These are phyloP conservation scores for Atethmia centrago DNA, from an alignment of 2,888 invertebrate species.

Conservation along the genomic window DNA sequence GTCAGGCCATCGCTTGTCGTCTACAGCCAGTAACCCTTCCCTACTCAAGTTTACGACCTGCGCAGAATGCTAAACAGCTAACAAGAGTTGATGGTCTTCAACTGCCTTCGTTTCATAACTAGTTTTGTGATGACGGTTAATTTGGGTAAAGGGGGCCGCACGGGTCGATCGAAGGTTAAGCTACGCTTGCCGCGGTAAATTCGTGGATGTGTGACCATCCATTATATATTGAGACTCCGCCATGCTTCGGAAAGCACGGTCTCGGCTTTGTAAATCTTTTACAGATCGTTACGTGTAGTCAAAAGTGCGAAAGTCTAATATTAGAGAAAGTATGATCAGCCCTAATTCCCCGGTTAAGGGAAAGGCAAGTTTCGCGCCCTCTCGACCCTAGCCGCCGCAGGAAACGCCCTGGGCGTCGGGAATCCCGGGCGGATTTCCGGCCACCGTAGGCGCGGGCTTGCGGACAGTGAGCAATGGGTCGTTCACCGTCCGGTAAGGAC, in stretches of 20 bases:
- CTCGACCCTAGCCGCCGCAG: too few relatives aligned
- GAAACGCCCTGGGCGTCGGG: too few relatives aligned
- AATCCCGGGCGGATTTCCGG: too few relatives aligned
- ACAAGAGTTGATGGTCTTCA: constrained; percentile 5
- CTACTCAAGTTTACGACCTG: constrained; percentile 45
- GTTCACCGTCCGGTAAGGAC: too few relatives aligned
- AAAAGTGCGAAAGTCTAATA: neutral
- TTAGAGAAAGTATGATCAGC: too few relatives aligned
- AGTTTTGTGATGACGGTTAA: constrained; percentile 9
- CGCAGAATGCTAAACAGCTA: constrained; percentile 52
- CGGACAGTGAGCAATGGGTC: too few relatives aligned
- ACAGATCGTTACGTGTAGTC: neutral
- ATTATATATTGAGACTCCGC: neutral
- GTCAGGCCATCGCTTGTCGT: constrained; percentile 42
- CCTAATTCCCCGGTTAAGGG: too few relatives aligned
- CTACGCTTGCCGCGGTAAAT: neutral
- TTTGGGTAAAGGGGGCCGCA: neutral
- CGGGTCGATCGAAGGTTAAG: neutral
- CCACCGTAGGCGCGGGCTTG: too few relatives aligned
- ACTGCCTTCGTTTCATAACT: constrained; percentile 5
- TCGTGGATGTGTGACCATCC: neutral
- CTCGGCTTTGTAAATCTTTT: neutral
- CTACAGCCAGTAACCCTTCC: constrained; percentile 41
- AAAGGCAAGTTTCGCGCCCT: too few relatives aligned
- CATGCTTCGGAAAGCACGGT: neutral